phyloP scores from a whole-genome alignment of 2,888 invertebrate species.

The Synergus umbraculus region DNA sequence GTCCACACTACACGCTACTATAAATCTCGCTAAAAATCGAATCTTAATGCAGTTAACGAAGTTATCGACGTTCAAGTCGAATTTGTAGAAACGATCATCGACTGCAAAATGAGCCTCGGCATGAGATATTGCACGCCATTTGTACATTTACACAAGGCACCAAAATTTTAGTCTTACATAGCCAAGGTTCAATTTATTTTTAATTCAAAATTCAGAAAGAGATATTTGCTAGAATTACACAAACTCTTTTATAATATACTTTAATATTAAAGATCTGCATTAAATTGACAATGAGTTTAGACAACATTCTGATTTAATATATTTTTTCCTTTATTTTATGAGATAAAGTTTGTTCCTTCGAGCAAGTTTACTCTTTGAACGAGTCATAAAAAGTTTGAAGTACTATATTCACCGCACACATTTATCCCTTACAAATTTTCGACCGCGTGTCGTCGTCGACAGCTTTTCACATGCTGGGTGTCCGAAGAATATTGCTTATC shows the following conservation, averaged over 20 bases:
- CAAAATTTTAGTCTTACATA: background rate
- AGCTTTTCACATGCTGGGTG: conserved; percentile 8
- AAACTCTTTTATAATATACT: background rate
- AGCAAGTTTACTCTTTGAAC: conserved; percentile 1
- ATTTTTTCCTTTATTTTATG: conserved; percentile 1
- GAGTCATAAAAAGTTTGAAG: background rate
- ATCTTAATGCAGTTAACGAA: conserved; percentile 20
- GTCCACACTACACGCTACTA: conserved; percentile 2
- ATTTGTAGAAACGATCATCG: conserved; percentile 20
- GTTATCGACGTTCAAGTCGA: conserved; percentile 26
- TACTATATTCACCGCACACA: background rate
- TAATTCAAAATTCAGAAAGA: background rate
- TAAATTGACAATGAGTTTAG: conserved; percentile 16
- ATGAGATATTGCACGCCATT: conserved; percentile 15
- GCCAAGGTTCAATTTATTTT: background rate
- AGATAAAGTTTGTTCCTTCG: background rate
- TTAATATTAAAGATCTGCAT: background rate
- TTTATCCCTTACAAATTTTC: background rate
- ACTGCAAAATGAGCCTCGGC: background rate
- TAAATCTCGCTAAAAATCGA: conserved; percentile 28
- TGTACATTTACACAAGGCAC: background rate
- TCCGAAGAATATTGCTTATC: conserved; percentile 20
- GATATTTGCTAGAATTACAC: background rate
- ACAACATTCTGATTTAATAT: background rate
- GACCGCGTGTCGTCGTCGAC: background rate